Base-by-base conservation (phyloP, 2,888 invertebrate genomes). In the Euphydryas editha region DNA sequence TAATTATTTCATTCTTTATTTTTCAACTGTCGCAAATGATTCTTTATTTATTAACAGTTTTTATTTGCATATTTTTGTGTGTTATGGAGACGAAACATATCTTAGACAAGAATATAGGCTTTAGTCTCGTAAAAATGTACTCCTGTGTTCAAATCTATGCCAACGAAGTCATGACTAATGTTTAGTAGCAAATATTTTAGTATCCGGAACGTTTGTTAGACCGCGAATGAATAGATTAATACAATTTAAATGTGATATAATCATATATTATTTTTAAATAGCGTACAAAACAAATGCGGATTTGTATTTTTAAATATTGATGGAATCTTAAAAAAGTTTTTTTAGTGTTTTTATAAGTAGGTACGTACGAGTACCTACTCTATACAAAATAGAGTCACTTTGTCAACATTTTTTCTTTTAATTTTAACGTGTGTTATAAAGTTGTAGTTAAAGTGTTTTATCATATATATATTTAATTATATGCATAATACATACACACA, bases 221-320 rank as follows among this genome's bases (percentile, higher is more conserved):
- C 59, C 49, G 60, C 49, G 30, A 47, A 64, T 62, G 68, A 71
- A 73, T 73, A 68, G 49, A 72, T 72, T 67, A 72, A 71, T 71
- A 68, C 60, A 70, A 69, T 63, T 68, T 62, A 44, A 39, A 63
- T 67, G 64, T 56, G 49, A 54, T 18, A 17, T 20, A 59, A 54
- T 59, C 62, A 18, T n/a, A 37, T 24, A 47, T 57, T 17, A 39
- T 39, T 24, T 37, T 47, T 30, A 46, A 18, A 49, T 15, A 46
- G 24, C 10, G 7, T 6, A 21, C n/a, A 56, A 56, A 37, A 56
- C 4, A 59, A 46, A 46, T 30, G 13, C 17, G 18, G 17, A 46
- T 8, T 21, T 6, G 11, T n/a, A n/a, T n/a, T n/a, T 24, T 7
- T 51, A n/a, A 13, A 37, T 21, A 49, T 49, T 49, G 47, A 20